A percentile compares a stretch with the other conserved stretches of the same genome.
These are phyloP conservation scores for Pseudolaguvia tuberculata DNA, from an alignment of 2,113 vertebrate species.

Conservation along the genomic window DNA sequence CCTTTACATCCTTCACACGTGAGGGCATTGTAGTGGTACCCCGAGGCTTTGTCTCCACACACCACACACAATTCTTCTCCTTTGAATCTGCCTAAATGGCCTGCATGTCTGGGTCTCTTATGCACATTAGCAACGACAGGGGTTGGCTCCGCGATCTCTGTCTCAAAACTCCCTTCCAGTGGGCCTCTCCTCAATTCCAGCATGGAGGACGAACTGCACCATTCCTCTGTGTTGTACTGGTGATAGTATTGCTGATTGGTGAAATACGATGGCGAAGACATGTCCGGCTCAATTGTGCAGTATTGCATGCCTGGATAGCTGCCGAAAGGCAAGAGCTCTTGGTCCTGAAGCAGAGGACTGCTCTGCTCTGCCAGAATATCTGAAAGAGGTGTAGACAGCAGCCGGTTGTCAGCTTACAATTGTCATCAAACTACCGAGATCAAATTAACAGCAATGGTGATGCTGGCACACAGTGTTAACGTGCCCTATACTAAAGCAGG, in stretches of 20 bases:
- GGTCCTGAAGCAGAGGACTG: conserved; percentile 78
- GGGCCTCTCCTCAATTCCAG: conserved; percentile 83
- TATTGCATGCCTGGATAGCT: conserved; percentile 78
- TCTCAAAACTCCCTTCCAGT: conserved; percentile 74
- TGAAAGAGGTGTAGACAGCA: conserved; percentile 53
- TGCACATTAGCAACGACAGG: conserved; percentile 62
- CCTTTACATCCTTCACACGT: conserved; percentile 99
- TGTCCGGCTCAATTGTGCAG: conserved; percentile 75
- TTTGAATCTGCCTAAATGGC: conserved; percentile 76
- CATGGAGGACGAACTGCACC: conserved; percentile 79
- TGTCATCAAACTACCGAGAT: conserved; percentile 33
- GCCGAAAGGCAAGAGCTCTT: conserved; percentile 77
- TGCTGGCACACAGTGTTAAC: conserved; percentile 17
- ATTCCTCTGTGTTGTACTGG: conserved; percentile 82
- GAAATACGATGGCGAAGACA: conserved; percentile 80
- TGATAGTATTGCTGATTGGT: conserved; percentile 82
- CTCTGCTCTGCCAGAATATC: conserved; percentile 84
- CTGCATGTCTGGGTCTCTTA: conserved; percentile 76
- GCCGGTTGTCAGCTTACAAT: conserved; percentile 24
- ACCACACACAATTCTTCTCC: conserved; percentile 95
- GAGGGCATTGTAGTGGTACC: conserved; percentile 96
- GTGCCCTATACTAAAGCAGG: conserved; percentile 20
- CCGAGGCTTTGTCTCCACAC: conserved; percentile 95
- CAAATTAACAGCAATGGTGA: conserved; percentile 29
- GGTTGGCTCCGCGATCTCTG: conserved; percentile 71